Evolutionary conservation across 2,888 invertebrate species (phyloP).

Genomic region (Mimas tiliae): DNA sequence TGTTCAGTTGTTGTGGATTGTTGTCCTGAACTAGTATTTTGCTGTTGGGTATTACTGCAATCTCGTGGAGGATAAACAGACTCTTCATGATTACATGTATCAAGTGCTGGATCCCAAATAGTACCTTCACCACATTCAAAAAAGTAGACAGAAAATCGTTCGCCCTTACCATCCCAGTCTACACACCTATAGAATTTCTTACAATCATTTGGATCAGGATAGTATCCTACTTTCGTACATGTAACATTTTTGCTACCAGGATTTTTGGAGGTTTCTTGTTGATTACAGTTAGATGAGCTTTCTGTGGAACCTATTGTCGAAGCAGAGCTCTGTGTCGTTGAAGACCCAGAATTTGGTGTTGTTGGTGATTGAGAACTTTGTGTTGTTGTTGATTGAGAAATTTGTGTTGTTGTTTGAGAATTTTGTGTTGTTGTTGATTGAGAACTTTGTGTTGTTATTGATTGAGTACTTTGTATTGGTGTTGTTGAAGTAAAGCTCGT

Average conservation of each 20-base stretch:
- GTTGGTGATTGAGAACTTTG: slow-evolving; percentile 32
- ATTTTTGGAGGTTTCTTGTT: slow-evolving; percentile 55
- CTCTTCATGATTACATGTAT: slow-evolving; percentile 88
- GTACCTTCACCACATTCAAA: slow-evolving; percentile 89
- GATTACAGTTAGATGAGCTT: slow-evolving; percentile 52
- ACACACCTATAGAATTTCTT: slow-evolving; percentile 88
- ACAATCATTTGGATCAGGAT: slow-evolving; percentile 85
- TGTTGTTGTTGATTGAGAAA: slow-evolving; percentile 34
- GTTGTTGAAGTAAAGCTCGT: not conserved
- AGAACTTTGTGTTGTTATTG: slow-evolving; percentile 32
- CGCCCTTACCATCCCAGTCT: slow-evolving; percentile 83
- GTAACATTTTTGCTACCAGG: slow-evolving; percentile 58
- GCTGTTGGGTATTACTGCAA: slow-evolving; percentile 65
- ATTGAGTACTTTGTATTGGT: slow-evolving; percentile 33
- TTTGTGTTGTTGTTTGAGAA: slow-evolving; percentile 32
- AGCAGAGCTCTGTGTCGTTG: slow-evolving; percentile 33
- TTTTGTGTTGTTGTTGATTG: slow-evolving; percentile 35
- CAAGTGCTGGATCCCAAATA: slow-evolving; percentile 88
- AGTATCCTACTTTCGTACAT: slow-evolving; percentile 86
- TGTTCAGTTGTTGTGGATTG: slow-evolving; percentile 39
- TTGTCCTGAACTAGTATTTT: slow-evolving; percentile 45
- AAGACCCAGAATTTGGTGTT: slow-evolving; percentile 33
- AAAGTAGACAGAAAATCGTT: slow-evolving; percentile 85
- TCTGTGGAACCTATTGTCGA: slow-evolving; percentile 35
- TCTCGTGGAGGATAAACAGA: slow-evolving; percentile 86